Evolutionary conservation across 2,888 invertebrate genomes (phyloP).

Genomic region (Heliconius erato): DNA sequence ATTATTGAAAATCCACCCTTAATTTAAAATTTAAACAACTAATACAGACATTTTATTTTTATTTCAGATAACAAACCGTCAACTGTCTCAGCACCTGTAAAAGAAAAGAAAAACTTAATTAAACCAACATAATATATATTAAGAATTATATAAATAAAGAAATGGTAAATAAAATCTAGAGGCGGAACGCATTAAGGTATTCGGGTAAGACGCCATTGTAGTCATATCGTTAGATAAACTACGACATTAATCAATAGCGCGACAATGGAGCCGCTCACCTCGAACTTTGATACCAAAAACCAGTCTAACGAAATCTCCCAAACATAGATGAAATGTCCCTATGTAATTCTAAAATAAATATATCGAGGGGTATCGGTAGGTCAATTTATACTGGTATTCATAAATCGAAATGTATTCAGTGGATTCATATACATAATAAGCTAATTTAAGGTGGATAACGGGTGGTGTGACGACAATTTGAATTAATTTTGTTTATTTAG

Average conservation of each 20-base stretch:
- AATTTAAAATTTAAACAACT: neutral
- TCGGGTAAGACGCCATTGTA: conserved; percentile 82
- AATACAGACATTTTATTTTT: neutral
- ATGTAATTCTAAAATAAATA: conserved; percentile 31
- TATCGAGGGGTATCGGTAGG: conserved; percentile 49
- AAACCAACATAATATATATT: conserved; percentile 53
- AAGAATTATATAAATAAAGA: conserved; percentile 72
- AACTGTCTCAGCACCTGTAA: conserved; percentile 57
- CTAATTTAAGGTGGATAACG: conserved; percentile 68
- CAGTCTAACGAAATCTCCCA: conserved; percentile 61
- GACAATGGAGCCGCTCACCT: conserved; percentile 81
- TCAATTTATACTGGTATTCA: conserved; percentile 58
- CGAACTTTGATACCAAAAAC: conserved; percentile 63
- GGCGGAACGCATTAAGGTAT: conserved; percentile 77
- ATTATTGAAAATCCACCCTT: neutral
- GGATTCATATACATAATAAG: conserved; percentile 73
- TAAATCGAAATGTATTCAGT: conserved; percentile 64
- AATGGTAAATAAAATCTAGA: conserved; percentile 77
- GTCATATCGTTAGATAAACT: conserved; percentile 84
- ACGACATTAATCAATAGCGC: conserved; percentile 81
- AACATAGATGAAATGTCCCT: conserved; percentile 45
- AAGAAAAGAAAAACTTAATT: conserved; percentile 53
- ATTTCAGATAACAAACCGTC: conserved; percentile 21
- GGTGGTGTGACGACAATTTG: conserved; percentile 70
- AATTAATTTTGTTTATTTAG: conserved; percentile 59